These are phyloP conservation scores for Spinus pinus DNA, from an alignment of 2,797 vertebrate genomes.

Conservation along the genomic window DNA sequence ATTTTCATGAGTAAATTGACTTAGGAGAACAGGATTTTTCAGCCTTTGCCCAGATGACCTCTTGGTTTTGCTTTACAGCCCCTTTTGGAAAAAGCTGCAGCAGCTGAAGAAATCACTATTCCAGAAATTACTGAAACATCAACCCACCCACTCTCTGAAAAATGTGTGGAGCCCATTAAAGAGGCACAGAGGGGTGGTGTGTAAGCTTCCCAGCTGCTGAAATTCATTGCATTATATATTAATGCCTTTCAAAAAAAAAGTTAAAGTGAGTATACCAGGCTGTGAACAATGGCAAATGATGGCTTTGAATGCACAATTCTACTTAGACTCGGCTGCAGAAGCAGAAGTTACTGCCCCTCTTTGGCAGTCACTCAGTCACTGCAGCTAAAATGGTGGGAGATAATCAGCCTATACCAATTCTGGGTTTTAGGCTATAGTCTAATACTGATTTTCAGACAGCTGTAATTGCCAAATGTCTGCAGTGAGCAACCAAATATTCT, in stretches of 20 bases:
- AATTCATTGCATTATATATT: background rate
- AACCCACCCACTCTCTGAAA: background rate
- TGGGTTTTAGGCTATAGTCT: background rate
- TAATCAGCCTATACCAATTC: background rate
- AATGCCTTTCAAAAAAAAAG: background rate
- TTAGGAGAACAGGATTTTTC: background rate
- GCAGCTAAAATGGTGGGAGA: background rate
- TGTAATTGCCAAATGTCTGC: background rate
- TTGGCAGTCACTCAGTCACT: background rate
- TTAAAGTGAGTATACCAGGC: background rate
- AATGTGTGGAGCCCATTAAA: background rate
- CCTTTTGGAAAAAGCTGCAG: background rate
- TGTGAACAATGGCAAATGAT: background rate
- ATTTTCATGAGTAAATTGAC: constrained; percentile 3
- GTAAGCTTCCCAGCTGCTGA: background rate
- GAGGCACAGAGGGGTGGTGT: background rate
- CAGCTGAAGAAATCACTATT: constrained; percentile 7
- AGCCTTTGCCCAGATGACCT: background rate
- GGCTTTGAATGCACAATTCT: background rate
- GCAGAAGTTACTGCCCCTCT: background rate
- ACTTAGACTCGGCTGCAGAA: background rate
- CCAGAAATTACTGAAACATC: constrained; percentile 5
- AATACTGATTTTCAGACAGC: background rate
- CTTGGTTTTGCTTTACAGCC: background rate
- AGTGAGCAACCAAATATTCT: background rate